Evolutionary conservation across 1,140 invertebrate species (phyloP).

Genomic region (Trichonephila clavipes): DNA sequence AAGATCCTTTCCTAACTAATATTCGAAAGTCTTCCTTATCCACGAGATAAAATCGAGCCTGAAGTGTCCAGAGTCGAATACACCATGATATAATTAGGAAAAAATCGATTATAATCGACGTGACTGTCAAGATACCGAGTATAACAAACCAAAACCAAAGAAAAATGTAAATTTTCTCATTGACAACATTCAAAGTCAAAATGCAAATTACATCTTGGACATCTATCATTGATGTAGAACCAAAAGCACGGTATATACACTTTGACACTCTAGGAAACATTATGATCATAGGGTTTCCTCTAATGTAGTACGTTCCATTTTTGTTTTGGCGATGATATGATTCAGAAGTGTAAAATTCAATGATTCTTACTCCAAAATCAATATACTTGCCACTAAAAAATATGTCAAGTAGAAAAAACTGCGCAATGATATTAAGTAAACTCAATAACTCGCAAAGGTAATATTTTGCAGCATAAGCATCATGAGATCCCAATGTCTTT

Average conservation of each 20-base stretch:
- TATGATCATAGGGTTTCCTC: neutral
- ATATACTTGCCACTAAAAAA: neutral
- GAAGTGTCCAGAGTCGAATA: conserved; percentile 52
- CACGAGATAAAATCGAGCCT: conserved; percentile 71
- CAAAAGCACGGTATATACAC: neutral
- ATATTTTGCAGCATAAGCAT: conserved; percentile 78
- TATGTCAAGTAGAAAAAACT: neutral
- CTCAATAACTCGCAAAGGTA: neutral
- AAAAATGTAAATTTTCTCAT: neutral
- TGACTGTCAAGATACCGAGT: neutral
- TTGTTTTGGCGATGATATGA: conserved; percentile 83
- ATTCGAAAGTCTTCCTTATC: conserved; percentile 61
- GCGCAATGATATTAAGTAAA: neutral
- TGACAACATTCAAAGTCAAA: neutral
- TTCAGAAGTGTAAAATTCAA: neutral
- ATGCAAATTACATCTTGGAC: neutral
- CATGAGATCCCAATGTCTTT: neutral
- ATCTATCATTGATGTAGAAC: neutral
- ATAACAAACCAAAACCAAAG: neutral
- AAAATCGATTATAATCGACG: neutral
- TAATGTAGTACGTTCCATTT: conserved; percentile 62
- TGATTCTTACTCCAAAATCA: neutral
- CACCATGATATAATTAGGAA: neutral
- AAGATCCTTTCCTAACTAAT: conserved; percentile 81
- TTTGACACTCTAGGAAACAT: neutral